Evolutionary conservation across 2,113 vertebrate genomes (phyloP), one percentile per base, ranked within the genome.

Genomic region (Apaloderma vittatum): DNA sequence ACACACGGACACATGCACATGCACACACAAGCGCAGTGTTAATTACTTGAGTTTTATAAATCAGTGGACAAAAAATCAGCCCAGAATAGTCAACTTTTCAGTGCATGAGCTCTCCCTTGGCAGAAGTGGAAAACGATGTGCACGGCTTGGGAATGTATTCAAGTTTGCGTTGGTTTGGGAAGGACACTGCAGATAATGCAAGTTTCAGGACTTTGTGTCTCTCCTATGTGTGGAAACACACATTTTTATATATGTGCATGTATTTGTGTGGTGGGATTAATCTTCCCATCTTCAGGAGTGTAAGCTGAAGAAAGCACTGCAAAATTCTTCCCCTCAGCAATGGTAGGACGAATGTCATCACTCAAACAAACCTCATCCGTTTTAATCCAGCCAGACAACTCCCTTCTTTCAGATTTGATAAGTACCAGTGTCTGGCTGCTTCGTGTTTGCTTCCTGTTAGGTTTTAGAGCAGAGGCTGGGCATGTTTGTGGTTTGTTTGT

Each of bases 371-470:
- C 61, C 82, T 86, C 88, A 95, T 94, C 63, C 0, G 1, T 96
- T 97, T 90, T 90, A 90, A 94, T 96, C 58, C 45, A 72, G 70
- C 88, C 90, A 91, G 84, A 88, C 88, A 90, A 55, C 87, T 88
- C 88, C 89, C 80, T 96, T 91, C 49, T 89, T 93, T 91, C 92
- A 85, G 88, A 94, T 97, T 96, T 96, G 92, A 92, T 94, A 88
- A 95, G 90, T 95, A 75, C 82, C 95, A 86, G 80, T 74, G 90
- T 83, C 96, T 94, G 88, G 49, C 93, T 94, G 30, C 83, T 94
- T 87, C 37, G 5, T 92, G 51, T 89, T 91, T 79, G 78, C 52
- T 97, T 95, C 89, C 82, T 88, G 75, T 71, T 93, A 48, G 52
- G 59, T 94, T 94, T 92, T 81, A 67, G 72, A 94, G 46, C 49